phyloP scores from a whole-genome alignment of 1,140 invertebrate genomes.

The Lutraria rhynchaena region DNA sequence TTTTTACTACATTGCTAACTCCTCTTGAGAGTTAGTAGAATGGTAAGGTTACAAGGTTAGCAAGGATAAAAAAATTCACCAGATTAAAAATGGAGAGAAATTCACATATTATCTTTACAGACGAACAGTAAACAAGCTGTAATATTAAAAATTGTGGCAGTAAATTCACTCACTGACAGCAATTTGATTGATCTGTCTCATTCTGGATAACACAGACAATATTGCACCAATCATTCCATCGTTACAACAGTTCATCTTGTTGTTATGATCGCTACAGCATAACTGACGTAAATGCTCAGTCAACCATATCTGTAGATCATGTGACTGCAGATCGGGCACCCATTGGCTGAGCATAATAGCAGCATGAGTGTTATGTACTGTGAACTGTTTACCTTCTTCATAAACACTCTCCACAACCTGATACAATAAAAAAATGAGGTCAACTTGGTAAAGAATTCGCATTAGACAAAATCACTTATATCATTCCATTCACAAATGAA shows the following conservation, averaged over 20 bases:
- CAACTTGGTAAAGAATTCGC: no score
- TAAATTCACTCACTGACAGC: conserved; percentile 73
- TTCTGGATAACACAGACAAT: conserved; percentile 58
- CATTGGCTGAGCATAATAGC: conserved; percentile 77
- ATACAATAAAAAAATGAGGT: conserved; percentile 1
- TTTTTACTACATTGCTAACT: no score
- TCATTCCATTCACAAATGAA: no score
- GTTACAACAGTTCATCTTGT: conserved; percentile 78
- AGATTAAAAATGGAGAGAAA: no score
- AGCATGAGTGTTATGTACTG: conserved; percentile 74
- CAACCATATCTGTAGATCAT: conserved; percentile 79
- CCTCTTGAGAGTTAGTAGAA: no score
- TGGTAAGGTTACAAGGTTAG: no score
- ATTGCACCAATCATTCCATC: conserved; percentile 76
- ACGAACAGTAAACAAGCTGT: no score
- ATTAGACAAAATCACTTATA: no score
- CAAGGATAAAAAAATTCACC: no score
- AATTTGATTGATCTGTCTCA: conserved; percentile 64
- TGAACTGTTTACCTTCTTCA: conserved; percentile 58
- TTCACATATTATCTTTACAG: no score
- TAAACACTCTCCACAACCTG: conserved; percentile 75
- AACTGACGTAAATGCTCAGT: conserved; percentile 69
- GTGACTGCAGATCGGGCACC: conserved; percentile 79
- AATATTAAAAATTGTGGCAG: no score
- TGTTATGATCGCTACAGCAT: conserved; percentile 71